Conservation (phyloP, 2,113 vertebrate species). For the Acrocephalus arundinaceus region DNA sequence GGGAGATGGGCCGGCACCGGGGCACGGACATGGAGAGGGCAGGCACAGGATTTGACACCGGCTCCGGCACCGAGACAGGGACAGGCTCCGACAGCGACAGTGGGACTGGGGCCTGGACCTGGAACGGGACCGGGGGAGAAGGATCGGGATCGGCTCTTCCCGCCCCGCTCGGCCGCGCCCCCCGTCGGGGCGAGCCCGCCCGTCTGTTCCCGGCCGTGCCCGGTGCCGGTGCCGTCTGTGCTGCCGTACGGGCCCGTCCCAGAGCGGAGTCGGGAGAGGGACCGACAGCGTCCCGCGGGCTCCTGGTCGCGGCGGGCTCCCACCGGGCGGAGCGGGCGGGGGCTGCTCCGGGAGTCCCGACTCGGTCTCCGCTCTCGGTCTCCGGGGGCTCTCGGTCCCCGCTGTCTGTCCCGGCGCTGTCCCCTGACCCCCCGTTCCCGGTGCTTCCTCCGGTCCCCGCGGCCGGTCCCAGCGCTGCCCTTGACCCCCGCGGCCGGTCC, state of each 20-base stretch:
- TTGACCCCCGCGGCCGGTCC: neutral
- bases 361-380: no score
- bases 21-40: neutral
- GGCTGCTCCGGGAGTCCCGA: neutral
- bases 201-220: rapidly evolving
- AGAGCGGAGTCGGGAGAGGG: rapidly evolving
- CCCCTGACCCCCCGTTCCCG: no score
- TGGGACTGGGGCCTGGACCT: neutral
- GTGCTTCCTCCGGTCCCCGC: no score
- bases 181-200: neutral
- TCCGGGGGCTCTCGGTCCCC: neutral
- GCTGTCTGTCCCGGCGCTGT: neutral
- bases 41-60: no score
- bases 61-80: neutral
- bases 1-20: no score
- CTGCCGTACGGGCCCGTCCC: neutral
- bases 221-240: neutral
- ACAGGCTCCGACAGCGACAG: no score
- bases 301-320: neutral
- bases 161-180: neutral
- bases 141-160: neutral
- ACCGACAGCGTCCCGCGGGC: neutral
- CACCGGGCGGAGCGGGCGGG: neutral
- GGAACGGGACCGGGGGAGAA: neutral
- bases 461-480: neutral